Conservation (phyloP, 2,888 invertebrate genomes). For the Chrysolina haemoptera region DNA sequence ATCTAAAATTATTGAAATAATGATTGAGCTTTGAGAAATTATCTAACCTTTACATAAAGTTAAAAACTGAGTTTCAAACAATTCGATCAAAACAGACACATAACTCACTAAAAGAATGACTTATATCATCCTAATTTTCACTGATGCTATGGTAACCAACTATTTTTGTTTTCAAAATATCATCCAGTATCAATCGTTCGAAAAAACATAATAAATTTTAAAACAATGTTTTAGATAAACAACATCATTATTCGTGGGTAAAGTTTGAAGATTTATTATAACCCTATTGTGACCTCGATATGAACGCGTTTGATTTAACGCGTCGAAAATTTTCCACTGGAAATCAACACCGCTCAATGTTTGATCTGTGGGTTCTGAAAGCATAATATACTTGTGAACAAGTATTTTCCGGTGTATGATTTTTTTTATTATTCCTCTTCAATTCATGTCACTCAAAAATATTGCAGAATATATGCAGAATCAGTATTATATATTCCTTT, state of each 20-base stretch:
- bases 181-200: constrained; percentile 7
- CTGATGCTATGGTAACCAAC: constrained; percentile 18
- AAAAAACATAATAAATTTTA: constrained; percentile 16
- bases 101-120: neutral
- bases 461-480: no score
- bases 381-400: no score
- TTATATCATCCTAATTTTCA: neutral
- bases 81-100: neutral
- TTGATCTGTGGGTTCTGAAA: neutral
- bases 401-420: no score
- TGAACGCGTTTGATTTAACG: neutral
- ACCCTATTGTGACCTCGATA: constrained; percentile 16
- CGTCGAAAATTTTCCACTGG: neutral
- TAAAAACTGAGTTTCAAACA: neutral
- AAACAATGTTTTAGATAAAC: constrained; percentile 23
- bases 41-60: no score
- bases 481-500: no score
- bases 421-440: no score
- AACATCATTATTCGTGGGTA: constrained; percentile 12
- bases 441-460: no score
- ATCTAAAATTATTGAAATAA: no score
- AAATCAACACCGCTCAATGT: neutral
- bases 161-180: constrained; percentile 9
- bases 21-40: no score
- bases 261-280: constrained; percentile 10